Percentiles rank a stretch among this genome's conserved stretches.
These are phyloP conservation scores for Embiotoca jacksoni DNA, from an alignment of 2,113 vertebrate genomes.

Conservation along the genomic window DNA sequence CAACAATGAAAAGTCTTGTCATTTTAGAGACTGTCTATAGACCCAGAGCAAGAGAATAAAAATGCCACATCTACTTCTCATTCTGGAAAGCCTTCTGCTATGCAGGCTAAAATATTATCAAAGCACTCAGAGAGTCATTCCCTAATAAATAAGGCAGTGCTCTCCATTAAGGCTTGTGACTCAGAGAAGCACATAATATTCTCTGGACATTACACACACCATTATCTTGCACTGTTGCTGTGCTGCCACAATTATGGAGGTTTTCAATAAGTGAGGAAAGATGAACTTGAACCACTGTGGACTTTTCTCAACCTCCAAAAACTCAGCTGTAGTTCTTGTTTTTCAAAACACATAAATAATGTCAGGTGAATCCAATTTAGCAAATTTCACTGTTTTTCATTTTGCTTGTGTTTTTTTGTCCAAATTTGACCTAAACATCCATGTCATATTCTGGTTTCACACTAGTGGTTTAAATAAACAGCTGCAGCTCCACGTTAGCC, in stretches of 20 bases:
- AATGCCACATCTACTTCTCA: conserved; percentile 55
- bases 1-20: conserved; percentile 25
- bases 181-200: conserved; percentile 54
- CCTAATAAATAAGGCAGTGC: conserved; percentile 57
- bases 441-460: background rate
- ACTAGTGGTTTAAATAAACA: conserved; percentile 17
- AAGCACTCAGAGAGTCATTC: conserved; percentile 51
- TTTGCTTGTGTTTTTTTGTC: background rate
- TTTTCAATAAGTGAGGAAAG: conserved; percentile 29
- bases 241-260: conserved; percentile 14
- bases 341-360: background rate
- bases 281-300: background rate
- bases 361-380: background rate
- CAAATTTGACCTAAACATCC: background rate
- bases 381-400: background rate
- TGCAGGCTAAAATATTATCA: conserved; percentile 54
- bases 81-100: conserved; percentile 36
- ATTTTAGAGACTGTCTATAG: conserved; percentile 21
- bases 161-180: conserved; percentile 69
- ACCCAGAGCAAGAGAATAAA: conserved; percentile 35
- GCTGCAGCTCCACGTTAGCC: background rate
- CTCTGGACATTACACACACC: conserved; percentile 55
- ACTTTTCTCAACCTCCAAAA: background rate
- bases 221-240: conserved; percentile 41
- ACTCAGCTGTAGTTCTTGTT: background rate